Evolutionary conservation across 2,888 invertebrate species (phyloP).

Genomic region (Pilophorus perplexus): DNA sequence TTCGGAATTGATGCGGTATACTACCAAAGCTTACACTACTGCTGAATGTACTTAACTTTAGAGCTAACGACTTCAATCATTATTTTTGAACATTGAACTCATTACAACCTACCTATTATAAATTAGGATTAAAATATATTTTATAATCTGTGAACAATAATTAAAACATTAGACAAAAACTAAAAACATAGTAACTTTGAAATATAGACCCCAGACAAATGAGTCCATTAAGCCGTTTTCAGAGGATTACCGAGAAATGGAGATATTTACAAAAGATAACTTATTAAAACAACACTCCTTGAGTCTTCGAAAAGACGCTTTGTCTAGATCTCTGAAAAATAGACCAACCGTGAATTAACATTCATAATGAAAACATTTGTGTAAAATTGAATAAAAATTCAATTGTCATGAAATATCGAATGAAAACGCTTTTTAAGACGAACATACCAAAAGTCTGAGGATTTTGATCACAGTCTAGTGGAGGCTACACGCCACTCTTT

Average conservation of each 20-base stretch:
- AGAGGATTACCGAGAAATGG: background rate
- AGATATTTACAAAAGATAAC: conserved; percentile 17
- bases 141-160: background rate
- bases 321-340: background rate
- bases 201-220: conserved; percentile 7
- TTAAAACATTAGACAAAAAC: conserved; percentile 2
- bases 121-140: conserved; percentile 11
- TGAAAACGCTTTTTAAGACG: background rate
- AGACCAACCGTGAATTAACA: too few species aligned
- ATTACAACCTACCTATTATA: conserved; percentile 7
- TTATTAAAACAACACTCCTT: conserved; percentile 12
- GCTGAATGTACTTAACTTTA: background rate
- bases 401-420: too few species aligned
- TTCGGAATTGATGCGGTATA: background rate
- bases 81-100: conserved; percentile 3
- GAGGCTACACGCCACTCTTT: conserved; percentile 10
- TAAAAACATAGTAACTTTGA: conserved; percentile 10
- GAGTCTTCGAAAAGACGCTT: conserved; percentile 4
- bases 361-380: too few species aligned
- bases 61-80: conserved; percentile 4
- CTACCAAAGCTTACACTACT: conserved; percentile 4
- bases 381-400: too few species aligned
- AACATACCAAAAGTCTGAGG: background rate
- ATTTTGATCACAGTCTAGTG: conserved; percentile 32
- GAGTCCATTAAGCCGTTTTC: background rate